Evolutionary conservation across 2,797 vertebrate species (phyloP), one percentile per base, ranked within the genome.

Genomic region (Bovichtus variegatus): DNA sequence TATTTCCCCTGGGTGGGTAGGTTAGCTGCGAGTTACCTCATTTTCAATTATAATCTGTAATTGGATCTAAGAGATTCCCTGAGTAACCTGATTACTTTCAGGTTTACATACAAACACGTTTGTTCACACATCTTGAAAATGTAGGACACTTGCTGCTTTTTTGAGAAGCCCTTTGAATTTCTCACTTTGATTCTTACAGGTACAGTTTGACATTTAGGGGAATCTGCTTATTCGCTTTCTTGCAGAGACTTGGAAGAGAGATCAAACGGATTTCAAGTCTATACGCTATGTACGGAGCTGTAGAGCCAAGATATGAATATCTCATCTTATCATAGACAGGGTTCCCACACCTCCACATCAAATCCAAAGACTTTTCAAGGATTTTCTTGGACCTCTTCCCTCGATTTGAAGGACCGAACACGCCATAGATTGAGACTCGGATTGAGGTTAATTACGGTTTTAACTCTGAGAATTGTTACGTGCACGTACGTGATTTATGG

Each of bases 91-190:
- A 81, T 71, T 64, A 23, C 31, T 57, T 58, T 54, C 16, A 23
- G 5, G 40, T 66, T 55, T 47, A 34, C 38, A 49, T 19, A 21
- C 36, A 76, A 66, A 66, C 53, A 36, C 15, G 10, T 71, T 57
- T 74, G 71, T 41, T 44, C 74, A 27, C 40, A 36, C 62, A 65
- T 54, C 38, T 31, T 64, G 36, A n/a, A 62, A 60, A 80, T 78
- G 25, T 57, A 53, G 81, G 62, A 75, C 68, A 75, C 70, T 71
- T 71, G 71, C 71, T 82, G 76, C 31, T 61, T 9, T n/a, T 76
- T 70, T 59, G 29, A 57, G 69, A 67, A 21, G 47, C 23, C 25
- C 6, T 82, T 82, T 57, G 57, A 66, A 40, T 71, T 31, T 59
- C 49, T 76, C 31, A 53, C 31, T 73, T 72, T 68, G n/a, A 11